A percentile compares a stretch with the other conserved stretches of the same genome.
These are phyloP conservation scores for Drosophila baimaii DNA, from an alignment of 1,140 invertebrate species.

Conservation along the genomic window DNA sequence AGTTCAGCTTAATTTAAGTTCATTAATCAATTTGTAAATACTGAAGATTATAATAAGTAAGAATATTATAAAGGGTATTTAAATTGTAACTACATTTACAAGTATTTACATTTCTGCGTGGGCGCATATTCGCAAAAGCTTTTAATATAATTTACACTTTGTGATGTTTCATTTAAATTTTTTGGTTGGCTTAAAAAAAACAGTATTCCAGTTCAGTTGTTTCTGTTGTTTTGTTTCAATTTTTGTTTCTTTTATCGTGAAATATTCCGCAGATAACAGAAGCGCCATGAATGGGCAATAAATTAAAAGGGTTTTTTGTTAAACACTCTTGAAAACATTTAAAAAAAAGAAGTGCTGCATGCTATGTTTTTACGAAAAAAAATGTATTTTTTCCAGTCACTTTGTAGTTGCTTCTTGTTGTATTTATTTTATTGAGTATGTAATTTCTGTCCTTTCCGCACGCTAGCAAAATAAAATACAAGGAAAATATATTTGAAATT, in stretches of 20 bases:
- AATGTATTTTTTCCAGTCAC: neutral
- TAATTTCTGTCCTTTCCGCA: slow-evolving; percentile 17
- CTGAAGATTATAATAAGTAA: too few relatives aligned
- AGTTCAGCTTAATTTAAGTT: too few relatives aligned
- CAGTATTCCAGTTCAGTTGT: neutral
- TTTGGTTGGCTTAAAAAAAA: neutral
- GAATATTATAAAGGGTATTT: neutral
- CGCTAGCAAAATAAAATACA: slow-evolving; percentile 19
- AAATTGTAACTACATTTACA: neutral
- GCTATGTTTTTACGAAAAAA: slow-evolving; percentile 10
- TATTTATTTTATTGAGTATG: slow-evolving; percentile 40
- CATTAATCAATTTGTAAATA: too few relatives aligned
- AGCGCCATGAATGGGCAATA: slow-evolving; percentile 33
- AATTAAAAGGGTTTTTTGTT: slow-evolving; percentile 45
- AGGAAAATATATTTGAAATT: slow-evolving; percentile 31
- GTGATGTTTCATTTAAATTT: slow-evolving; percentile 7
- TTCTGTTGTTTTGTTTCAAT: neutral
- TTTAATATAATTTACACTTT: slow-evolving; percentile 11
- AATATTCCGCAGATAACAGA: slow-evolving; percentile 5
- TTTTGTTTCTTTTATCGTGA: neutral
- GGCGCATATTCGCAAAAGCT: neutral
- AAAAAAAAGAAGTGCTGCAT: slow-evolving; percentile 33
- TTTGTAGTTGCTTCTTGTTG: slow-evolving; percentile 8
- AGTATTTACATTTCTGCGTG: neutral
- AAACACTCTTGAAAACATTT: slow-evolving; percentile 37